Percentiles rank a stretch among this genome's conserved stretches.
phyloP scores from a whole-genome alignment of 2,113 vertebrate species.

The Chlorodrepanis virens region DNA sequence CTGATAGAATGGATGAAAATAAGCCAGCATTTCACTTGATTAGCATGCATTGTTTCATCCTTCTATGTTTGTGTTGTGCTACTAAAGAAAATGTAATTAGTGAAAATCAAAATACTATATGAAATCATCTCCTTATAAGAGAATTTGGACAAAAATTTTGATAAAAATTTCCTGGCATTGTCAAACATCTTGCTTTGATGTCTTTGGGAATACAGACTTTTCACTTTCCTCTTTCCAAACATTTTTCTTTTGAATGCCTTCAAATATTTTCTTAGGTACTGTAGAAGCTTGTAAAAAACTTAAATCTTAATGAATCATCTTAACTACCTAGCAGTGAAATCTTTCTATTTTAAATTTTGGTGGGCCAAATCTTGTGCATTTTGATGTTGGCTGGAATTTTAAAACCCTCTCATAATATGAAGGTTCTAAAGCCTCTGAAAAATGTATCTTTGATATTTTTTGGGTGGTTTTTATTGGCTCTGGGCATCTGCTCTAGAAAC shows the following conservation, averaged over 20 bases:
- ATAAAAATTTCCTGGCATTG: not conserved
- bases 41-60: not conserved
- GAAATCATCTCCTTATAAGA: not conserved
- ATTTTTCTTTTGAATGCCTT: not conserved
- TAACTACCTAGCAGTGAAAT: not conserved
- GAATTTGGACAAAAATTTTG: not conserved
- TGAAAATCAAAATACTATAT: not conserved
- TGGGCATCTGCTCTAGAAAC: not conserved
- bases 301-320: not conserved
- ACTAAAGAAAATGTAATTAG: not conserved
- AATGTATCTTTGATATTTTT: not conserved
- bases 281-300: not conserved
- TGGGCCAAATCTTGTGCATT: not conserved
- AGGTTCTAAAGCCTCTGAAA: not conserved
- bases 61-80: not conserved
- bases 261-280: not conserved
- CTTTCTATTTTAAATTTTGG: not conserved
- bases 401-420: not conserved
- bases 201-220: not conserved
- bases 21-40: not conserved
- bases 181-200: not conserved
- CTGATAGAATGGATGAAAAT: not conserved
- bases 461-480: not conserved
- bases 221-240: not conserved
- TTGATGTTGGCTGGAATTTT: not conserved